phyloP scores from a whole-genome alignment of 1,140 invertebrate genomes.

The Ylistrum balloti region DNA sequence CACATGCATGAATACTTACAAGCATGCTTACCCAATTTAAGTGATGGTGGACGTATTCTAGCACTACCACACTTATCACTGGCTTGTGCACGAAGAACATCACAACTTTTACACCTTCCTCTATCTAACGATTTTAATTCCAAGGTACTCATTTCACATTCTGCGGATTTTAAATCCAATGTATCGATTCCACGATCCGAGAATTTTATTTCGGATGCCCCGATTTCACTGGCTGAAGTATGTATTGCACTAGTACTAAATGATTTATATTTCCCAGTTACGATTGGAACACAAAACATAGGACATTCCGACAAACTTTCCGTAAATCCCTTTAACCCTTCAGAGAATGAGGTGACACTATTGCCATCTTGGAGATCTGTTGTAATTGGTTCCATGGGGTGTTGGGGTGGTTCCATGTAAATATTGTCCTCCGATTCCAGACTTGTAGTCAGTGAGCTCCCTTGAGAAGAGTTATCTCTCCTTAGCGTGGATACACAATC shows the following conservation, averaged over 20 bases:
- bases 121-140: neutral
- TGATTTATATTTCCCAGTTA: neutral
- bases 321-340: constrained; percentile 17
- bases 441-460: neutral
- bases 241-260: constrained; percentile 2
- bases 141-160: constrained; percentile 13
- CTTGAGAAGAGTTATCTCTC: constrained; percentile 29
- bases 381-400: neutral
- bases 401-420: neutral
- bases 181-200: constrained; percentile 9
- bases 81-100: neutral
- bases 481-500: neutral
- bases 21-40: neutral
- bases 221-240: neutral
- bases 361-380: neutral
- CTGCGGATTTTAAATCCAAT: constrained; percentile 11
- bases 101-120: constrained; percentile 30
- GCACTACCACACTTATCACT: neutral
- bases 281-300: neutral
- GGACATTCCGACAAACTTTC: constrained; percentile 26
- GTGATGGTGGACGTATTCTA: neutral
- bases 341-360: neutral
- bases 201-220: neutral
- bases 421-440: neutral
- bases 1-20: neutral